Conservation (phyloP, 2,888 invertebrate genomes). For the Coleophora deauratella region DNA sequence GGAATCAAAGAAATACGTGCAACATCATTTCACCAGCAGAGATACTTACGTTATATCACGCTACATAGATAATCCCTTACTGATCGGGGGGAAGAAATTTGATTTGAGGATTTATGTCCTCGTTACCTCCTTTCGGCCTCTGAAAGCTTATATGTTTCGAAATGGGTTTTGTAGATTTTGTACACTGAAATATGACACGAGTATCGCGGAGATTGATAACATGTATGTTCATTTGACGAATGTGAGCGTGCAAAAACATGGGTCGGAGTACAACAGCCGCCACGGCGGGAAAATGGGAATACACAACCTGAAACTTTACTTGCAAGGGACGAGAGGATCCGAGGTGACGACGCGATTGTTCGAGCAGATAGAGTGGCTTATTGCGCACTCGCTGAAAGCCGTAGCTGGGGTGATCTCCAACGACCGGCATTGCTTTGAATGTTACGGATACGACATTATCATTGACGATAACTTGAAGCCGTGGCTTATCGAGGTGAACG, state of each 20-base stretch:
- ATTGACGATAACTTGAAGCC: slow-evolving; percentile 96
- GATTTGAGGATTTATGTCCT: slow-evolving; percentile 93
- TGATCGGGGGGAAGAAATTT: slow-evolving; percentile 97
- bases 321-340: slow-evolving; percentile 93
- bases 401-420: slow-evolving; percentile 95
- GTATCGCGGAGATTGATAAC: slow-evolving; percentile 89
- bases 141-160: slow-evolving; percentile 94
- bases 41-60: slow-evolving; percentile 97
- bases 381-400: slow-evolving; percentile 93
- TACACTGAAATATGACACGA: slow-evolving; percentile 95
- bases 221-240: slow-evolving; percentile 97
- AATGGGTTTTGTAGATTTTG: slow-evolving; percentile 97
- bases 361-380: slow-evolving; percentile 90
- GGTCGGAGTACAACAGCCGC: slow-evolving; percentile 93
- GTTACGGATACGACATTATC: slow-evolving; percentile 97
- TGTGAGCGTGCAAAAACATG: slow-evolving; percentile 98
- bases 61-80: slow-evolving; percentile 94
- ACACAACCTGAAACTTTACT: slow-evolving; percentile 89
- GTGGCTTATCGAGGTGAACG: slow-evolving; percentile 96
- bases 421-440: slow-evolving; percentile 93
- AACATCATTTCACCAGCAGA: slow-evolving; percentile 82
- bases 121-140: slow-evolving; percentile 93
- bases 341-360: slow-evolving; percentile 91
- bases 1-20: slow-evolving; percentile 89
- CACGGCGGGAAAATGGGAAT: slow-evolving; percentile 97